Conservation (phyloP, 1,140 invertebrate species). For the Physella acuta region DNA sequence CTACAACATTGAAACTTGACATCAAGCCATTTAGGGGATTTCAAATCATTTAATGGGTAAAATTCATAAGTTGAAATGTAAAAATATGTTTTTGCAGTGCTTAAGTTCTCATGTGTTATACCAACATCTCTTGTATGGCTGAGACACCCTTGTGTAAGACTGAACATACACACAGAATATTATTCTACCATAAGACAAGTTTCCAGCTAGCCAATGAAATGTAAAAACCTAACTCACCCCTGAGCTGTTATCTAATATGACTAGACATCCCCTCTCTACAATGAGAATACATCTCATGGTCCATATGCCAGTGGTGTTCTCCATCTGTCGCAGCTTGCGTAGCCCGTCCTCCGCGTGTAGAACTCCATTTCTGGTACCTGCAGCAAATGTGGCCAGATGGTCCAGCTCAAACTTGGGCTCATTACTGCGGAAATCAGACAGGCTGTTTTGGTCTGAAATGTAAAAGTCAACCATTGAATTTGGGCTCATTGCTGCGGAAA, state of each 20-base stretch:
- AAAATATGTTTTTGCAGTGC: no score
- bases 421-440: constrained; percentile 33
- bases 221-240: no score
- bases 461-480: constrained; percentile 44
- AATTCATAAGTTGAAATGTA: no score
- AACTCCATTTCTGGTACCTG: constrained; percentile 69
- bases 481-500: constrained; percentile 34
- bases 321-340: constrained; percentile 88
- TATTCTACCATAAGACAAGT: no score
- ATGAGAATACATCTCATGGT: constrained; percentile 95
- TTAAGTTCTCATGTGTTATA: no score
- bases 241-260: constrained; percentile 95
- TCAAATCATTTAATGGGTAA: no score
- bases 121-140: no score
- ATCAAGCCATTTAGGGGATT: no score
- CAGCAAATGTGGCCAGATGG: constrained; percentile 97
- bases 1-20: no score
- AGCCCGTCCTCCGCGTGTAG: constrained; percentile 79
- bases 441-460: constrained; percentile 40
- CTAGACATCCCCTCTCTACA: constrained; percentile 82
- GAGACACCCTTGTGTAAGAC: no score
- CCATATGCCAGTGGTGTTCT: constrained; percentile 98
- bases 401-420: constrained; percentile 68
- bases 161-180: no score
- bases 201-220: no score